A percentile compares a stretch with the other conserved stretches of the same genome.
These are phyloP conservation scores for Aix galericulata DNA, from an alignment of 2,113 vertebrate species.

Conservation along the genomic window DNA sequence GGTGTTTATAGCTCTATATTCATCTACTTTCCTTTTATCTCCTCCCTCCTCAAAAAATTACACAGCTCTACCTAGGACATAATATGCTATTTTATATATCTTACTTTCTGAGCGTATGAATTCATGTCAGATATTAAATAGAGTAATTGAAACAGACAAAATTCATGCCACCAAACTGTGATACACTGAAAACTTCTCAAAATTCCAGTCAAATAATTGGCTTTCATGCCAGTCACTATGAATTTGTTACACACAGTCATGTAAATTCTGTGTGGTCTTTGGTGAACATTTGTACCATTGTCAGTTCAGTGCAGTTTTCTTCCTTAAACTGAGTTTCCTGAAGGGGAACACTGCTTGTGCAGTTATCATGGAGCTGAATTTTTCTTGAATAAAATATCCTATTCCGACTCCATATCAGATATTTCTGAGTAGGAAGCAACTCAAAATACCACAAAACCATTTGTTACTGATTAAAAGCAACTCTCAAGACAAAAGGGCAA, in stretches of 20 bases:
- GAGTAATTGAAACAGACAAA: neutral
- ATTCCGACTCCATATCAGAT: neutral
- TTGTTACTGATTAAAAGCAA: neutral
- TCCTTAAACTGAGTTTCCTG: neutral
- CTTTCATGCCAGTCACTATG: neutral
- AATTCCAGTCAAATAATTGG: neutral
- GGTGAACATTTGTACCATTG: neutral
- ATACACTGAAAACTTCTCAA: neutral
- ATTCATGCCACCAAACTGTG: neutral
- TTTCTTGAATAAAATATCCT: too few relatives aligned
- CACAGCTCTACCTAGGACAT: neutral
- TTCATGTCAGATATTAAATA: neutral
- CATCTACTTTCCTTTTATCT: neutral
- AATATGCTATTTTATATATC: neutral
- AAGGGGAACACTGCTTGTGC: neutral
- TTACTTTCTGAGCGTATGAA: neutral
- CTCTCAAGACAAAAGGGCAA: neutral
- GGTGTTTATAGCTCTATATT: neutral
- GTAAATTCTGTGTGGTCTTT: neutral
- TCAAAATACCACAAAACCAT: neutral
- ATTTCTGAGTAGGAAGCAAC: neutral
- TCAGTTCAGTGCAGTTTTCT: neutral
- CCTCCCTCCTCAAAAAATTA: neutral
- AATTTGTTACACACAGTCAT: neutral
- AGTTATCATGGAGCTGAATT: neutral